Conservation (phyloP, 1,140 invertebrate genomes). For the Anagrus nilaparvatae region DNA sequence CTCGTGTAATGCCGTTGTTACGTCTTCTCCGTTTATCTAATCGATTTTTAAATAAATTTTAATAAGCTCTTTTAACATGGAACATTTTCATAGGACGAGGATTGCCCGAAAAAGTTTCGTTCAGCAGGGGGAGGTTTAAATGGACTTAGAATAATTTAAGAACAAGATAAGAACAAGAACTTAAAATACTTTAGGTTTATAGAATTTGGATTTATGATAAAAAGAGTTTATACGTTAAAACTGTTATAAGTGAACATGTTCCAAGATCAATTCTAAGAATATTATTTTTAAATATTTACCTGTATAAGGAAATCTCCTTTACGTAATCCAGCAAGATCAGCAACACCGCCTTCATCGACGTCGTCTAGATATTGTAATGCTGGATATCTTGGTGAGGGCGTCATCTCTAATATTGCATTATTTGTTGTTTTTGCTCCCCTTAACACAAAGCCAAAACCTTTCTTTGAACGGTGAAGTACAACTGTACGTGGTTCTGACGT, state of each 20-base stretch:
- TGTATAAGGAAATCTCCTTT: slow-evolving; percentile 93
- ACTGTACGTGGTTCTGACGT: slow-evolving; percentile 73
- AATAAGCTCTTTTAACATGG: no score
- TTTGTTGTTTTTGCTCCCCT: slow-evolving; percentile 92
- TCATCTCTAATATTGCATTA: slow-evolving; percentile 71
- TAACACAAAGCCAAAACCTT: slow-evolving; percentile 97
- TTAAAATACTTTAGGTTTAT: no score
- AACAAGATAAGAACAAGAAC: no score
- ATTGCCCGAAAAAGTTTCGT: no score
- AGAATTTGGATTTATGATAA: no score
- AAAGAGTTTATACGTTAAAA: no score
- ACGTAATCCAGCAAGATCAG: slow-evolving; percentile 86
- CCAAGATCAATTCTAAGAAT: no score
- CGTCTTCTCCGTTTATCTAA: slow-evolving; percentile 96
- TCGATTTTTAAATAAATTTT: no score
- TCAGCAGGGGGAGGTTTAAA: no score
- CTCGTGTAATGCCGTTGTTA: slow-evolving; percentile 89
- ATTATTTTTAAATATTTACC: slow-evolving; percentile 45
- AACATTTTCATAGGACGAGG: no score
- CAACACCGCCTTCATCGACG: slow-evolving; percentile 93
- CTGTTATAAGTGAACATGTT: no score
- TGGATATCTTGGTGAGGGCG: slow-evolving; percentile 72
- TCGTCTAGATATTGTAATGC: slow-evolving; percentile 98
- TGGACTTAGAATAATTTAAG: no score
- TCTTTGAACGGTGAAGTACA: slow-evolving; percentile 86